Base-by-base conservation (phyloP, 2,888 invertebrate genomes). In the Phragmatobia fuliginosa region DNA sequence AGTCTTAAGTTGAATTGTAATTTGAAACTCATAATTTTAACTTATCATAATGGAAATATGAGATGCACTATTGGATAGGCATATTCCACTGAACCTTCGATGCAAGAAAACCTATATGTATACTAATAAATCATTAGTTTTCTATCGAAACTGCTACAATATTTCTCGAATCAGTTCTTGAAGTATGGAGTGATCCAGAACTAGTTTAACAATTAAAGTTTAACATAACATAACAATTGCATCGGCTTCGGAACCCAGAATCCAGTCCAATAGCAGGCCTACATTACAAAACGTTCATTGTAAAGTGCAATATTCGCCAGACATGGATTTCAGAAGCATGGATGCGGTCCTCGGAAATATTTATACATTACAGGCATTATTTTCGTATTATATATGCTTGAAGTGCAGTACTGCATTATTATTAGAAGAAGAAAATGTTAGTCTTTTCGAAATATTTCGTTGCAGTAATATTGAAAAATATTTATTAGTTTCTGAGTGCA, bases 241-340 rank as follows among this genome's bases (percentile, higher is more conserved):
- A 25, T 60, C 69, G 21, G 31, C 33, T 66, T 65, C 70, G 59
- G 71, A 64, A 74, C 71, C 72, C 71, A 74, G 76, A 71, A 82
- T 75, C 75, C 76, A 76, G 79, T 71, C 82, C 75, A 78, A 82
- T 80, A 78, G 80, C 75, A 64, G 32, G 74, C 77, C 73, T 83
- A 81, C 81, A 76, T 77, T 83, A 87, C 87, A 86, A 85, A 85
- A 85, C 83, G 81, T 82, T 75, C 73, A 80, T 80, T 83, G 84
- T 80, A 75, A 80, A 87, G 83, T 86, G 85, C 85, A 88, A 87
- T 86, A 86, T 87, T 85, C 82, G 78, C 74, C 66, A 76, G 73
- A 79, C 82, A 68, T 62, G 61, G 80, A 82, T 72, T 70, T 71
- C 64, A 56, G 67, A 83, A 77, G 73, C 70, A 68, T 72, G 77